Base-by-base conservation (phyloP, 2,113 vertebrate species). In the Xenus cinereus region DNA sequence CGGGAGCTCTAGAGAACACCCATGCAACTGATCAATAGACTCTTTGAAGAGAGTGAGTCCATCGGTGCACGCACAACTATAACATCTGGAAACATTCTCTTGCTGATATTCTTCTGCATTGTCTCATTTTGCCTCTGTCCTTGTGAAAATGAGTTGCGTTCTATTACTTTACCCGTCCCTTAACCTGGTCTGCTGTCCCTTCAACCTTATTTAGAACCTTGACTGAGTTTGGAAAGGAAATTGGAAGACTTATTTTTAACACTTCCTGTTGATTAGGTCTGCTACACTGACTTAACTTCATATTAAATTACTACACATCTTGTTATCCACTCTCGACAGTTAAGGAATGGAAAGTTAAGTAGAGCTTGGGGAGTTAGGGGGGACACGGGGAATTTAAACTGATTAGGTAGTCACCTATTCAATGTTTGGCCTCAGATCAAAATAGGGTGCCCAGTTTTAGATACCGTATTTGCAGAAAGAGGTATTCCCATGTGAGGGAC, bases 1-100 rank as follows among this genome's bases (percentile, higher is more conserved):
- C 13, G 0, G 0, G 63, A 67, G 6, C 37, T 92, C 26, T 56
- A 56, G 46, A 63, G 41, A 71, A 35, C 12, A 51, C 27, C 41
- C 13, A 17, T n/a, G 12, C 12, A 74, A 21, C 43, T 59, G 4
- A 81, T 54, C 37, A 48, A 51, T 92, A 59, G 27, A 2, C 4
- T 66, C 22, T 67, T 67, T 56, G 43, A 72, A 64, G 21, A 87
- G 17, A 56, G 12, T 0, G 11, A 83, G 6, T 56, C 41, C 60
- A 26, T 54, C 3, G 7, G 12, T 23, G 18, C 2, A 21, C 3
- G 27, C 18, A 43, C 41, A 74, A 1, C 12, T 67, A 26, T 21
- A 63, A 46, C 18, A 43, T 8, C 39, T 75, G 30, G 33, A 72
- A 84, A 74, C 54, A 8, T 37, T 35, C 4, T 80, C 20, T 72